A percentile compares a stretch with the other conserved stretches of the same genome.
phyloP scores from a whole-genome alignment of 1,140 invertebrate genomes.

The Panagrolaimus sp. region DNA sequence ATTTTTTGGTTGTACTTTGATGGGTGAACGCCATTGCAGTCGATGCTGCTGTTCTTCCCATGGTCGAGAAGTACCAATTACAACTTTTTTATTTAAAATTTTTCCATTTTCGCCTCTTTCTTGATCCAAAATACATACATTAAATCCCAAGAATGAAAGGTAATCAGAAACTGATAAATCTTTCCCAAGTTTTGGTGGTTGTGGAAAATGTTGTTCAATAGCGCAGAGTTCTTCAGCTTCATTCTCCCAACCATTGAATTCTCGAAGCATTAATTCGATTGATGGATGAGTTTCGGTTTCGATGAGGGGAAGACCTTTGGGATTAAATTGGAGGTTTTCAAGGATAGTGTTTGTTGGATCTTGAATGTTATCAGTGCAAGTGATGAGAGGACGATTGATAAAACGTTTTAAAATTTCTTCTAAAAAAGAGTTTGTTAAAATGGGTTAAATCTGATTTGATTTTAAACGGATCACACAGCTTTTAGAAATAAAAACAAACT shows the following conservation, averaged over 20 bases:
- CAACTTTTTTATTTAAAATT: neutral
- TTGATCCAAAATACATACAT: conserved; percentile 5
- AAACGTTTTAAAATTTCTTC: neutral
- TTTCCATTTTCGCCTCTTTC: neutral
- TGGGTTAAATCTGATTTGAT: neutral
- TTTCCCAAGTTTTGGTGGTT: neutral
- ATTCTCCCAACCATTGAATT: neutral
- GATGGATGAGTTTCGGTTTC: neutral
- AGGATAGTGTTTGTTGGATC: neutral
- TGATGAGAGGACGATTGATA: neutral
- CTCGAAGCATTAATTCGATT: neutral
- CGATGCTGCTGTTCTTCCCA: neutral
- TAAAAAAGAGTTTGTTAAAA: neutral
- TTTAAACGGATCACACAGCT: too few species aligned
- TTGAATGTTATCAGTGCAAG: neutral
- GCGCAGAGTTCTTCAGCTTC: neutral
- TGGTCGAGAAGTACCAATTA: neutral
- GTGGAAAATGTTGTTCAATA: neutral
- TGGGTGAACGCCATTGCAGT: too few species aligned
- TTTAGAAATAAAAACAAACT: too few species aligned
- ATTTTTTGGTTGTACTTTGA: too few species aligned
- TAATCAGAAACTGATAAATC: neutral
- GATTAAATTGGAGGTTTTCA: neutral
- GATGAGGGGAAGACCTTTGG: neutral
- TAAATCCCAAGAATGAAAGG: neutral